These are phyloP conservation scores for Drosophila tsacasi DNA, from an alignment of 1,140 invertebrate genomes.

Conservation along the genomic window DNA sequence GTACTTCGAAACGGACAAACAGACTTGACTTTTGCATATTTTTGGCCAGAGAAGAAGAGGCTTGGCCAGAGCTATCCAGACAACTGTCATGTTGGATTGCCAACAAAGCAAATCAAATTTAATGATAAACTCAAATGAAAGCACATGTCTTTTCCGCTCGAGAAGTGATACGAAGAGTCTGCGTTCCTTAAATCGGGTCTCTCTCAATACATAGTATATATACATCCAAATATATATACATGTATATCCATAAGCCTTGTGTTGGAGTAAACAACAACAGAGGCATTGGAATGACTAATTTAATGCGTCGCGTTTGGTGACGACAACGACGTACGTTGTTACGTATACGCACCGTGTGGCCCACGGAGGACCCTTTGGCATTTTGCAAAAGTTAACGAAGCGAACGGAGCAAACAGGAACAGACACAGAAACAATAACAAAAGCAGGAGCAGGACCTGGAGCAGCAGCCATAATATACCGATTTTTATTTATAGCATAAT, in stretches of 20 bases:
- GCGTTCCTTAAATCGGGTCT: conserved; percentile 1
- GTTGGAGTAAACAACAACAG: conserved; percentile 54
- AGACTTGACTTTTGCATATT: conserved; percentile 36
- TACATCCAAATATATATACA: not conserved
- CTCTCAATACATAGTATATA: not conserved
- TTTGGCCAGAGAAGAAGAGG: conserved; percentile 6
- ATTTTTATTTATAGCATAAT: conserved; percentile 79
- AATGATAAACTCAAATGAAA: conserved; percentile 75
- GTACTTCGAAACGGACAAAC: conserved; percentile 33
- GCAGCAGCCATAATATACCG: conserved; percentile 50
- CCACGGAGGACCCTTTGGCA: conserved; percentile 47
- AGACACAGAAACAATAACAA: conserved; percentile 41
- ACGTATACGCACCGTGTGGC: conserved; percentile 52
- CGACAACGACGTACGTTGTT: conserved; percentile 18
- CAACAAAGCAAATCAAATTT: conserved; percentile 81
- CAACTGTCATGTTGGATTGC: conserved; percentile 45
- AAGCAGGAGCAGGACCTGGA: not conserved
- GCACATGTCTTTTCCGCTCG: conserved; percentile 74
- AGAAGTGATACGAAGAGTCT: conserved; percentile 17
- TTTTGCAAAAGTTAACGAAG: conserved; percentile 60
- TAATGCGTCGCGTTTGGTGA: conserved; percentile 45
- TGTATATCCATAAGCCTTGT: conserved; percentile 8
- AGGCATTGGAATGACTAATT: conserved; percentile 67
- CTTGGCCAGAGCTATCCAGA: not conserved
- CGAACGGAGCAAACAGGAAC: conserved; percentile 65